A percentile compares a stretch with the other conserved stretches of the same genome.
These are phyloP conservation scores for Omphaloscelis lunosa DNA, from an alignment of 2,888 invertebrate genomes.

Conservation along the genomic window DNA sequence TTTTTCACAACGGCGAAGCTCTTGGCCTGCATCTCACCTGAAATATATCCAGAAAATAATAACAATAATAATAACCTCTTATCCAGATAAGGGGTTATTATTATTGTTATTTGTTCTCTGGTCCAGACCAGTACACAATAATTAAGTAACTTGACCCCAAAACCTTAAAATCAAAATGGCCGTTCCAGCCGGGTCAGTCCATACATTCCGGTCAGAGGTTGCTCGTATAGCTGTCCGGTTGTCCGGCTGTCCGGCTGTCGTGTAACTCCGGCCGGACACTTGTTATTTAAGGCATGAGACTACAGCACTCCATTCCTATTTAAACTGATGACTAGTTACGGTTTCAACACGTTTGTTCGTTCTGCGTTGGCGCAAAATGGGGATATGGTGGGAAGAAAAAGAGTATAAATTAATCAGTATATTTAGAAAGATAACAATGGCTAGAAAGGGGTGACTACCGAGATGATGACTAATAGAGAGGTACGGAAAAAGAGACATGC, in stretches of 20 bases:
- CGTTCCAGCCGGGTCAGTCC: conserved; percentile 29
- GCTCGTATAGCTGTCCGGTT: conserved; percentile 56
- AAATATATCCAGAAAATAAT: too few species aligned
- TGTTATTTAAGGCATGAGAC: conserved; percentile 48
- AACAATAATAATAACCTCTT: background rate
- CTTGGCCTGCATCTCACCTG: too few species aligned
- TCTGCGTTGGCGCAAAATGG: background rate
- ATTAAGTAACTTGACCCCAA: conserved; percentile 23
- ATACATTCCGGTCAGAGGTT: conserved; percentile 57
- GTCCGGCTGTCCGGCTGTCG: conserved; percentile 54
- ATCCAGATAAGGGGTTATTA: too few species aligned
- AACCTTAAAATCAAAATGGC: conserved; percentile 44
- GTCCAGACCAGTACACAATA: too few species aligned
- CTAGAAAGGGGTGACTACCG: too few species aligned
- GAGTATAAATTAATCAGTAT: background rate
- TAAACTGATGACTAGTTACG: conserved; percentile 45
- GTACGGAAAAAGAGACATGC: too few species aligned
- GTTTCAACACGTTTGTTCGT: conserved; percentile 3
- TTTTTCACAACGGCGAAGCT: too few species aligned
- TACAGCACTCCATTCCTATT: conserved; percentile 42
- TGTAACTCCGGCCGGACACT: conserved; percentile 46
- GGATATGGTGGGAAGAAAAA: too few species aligned
- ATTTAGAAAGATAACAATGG: too few species aligned
- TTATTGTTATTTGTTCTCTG: too few species aligned
- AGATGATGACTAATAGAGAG: too few species aligned